Evolutionary conservation across 2,797 vertebrate genomes (phyloP), one percentile per base, ranked within the genome.

Genomic region (Karalla daura): DNA sequence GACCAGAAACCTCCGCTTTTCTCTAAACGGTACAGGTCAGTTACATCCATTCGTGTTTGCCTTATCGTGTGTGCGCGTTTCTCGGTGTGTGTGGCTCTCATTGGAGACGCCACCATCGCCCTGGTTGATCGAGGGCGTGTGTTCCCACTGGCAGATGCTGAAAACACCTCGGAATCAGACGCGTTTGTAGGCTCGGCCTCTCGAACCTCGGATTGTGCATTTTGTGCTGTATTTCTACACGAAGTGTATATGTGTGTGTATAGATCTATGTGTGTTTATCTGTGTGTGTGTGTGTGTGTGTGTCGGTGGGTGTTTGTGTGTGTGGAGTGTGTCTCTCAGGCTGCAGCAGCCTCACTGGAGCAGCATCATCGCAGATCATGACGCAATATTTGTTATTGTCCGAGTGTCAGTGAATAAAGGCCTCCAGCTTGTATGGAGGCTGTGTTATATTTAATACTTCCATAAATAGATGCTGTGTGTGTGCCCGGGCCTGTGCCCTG

Each of bases 321-420:
- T n/a, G n/a, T n/a, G n/a, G n/a, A n/a, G n/a, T n/a, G n/a, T n/a
- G n/a, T n/a, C n/a, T n/a, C n/a, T n/a, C 67, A 30, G 3, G 32
- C 15, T 17, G 53, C 69, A 70, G 53, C 66, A 52, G 54, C 52
- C 14, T 61, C 53, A 12, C 14, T 61, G 76, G 54, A 23, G 4
- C 72, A 49, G 62, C 80, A 82, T 70, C 70, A 70, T 41, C 67
- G 64, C 60, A 65, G 33, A 80, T 43, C 58, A 76, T 92, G 88
- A 91, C 89, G 90, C 82, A 90, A 88, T 79, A 66, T 78, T 86
- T 88, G 88, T 89, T 90, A 82, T 84, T 89, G 82, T 85, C 50
- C 39, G 28, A 41, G 46, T 68, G 58, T 63, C 61, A 61, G 30
- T 44, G 36, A 37, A 65, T 41, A 50, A 39, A 45, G n/a, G n/a